Evolutionary conservation across 2,888 invertebrate genomes (phyloP).

Genomic region (Chaitophorus viminalis): DNA sequence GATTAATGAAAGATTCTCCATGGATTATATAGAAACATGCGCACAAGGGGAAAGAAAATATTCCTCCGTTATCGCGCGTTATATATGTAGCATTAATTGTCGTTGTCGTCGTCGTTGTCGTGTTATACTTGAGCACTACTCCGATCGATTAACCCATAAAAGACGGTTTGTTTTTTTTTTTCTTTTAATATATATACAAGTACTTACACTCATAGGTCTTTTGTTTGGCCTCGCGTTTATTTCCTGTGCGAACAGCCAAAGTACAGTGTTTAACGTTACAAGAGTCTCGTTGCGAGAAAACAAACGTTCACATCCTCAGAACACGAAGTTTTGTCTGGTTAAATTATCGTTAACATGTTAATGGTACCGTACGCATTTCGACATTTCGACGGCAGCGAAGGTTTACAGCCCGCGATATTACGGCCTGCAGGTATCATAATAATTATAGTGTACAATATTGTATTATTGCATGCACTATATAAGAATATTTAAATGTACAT

Average conservation of each 20-base stretch:
- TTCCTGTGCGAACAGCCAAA: background rate
- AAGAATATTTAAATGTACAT: too few species aligned
- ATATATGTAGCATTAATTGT: background rate
- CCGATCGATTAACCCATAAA: constrained; percentile 23
- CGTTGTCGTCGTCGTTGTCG: background rate
- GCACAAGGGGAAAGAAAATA: background rate
- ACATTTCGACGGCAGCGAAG: too few species aligned
- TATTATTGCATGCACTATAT: too few species aligned
- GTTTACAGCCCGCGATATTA: too few species aligned
- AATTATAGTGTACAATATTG: too few species aligned
- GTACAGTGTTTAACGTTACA: background rate
- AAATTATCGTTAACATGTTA: background rate
- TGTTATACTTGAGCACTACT: background rate
- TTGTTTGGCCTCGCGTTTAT: background rate
- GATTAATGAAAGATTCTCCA: background rate
- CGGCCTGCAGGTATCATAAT: too few species aligned
- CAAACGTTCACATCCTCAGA: background rate
- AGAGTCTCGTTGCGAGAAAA: background rate
- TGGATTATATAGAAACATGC: background rate
- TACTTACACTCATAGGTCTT: background rate
- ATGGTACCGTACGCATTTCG: too few species aligned
- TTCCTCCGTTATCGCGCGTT: background rate
- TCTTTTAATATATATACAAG: background rate
- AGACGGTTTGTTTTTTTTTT: background rate
- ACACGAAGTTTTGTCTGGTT: background rate